These are phyloP conservation scores for Chitala chitala DNA, from an alignment of 2,113 vertebrate genomes.

Conservation along the genomic window DNA sequence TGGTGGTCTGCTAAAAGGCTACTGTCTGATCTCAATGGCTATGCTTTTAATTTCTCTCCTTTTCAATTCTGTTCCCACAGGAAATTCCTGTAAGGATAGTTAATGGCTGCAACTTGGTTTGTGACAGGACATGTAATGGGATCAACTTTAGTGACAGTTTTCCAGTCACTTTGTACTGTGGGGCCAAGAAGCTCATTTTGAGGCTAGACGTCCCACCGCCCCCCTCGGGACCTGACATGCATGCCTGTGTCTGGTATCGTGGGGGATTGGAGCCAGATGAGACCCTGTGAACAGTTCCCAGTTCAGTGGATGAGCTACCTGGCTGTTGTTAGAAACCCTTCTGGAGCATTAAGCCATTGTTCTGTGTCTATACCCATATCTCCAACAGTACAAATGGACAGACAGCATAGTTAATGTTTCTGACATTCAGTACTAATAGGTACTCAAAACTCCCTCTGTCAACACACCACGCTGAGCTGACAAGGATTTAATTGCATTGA, in stretches of 20 bases:
- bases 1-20: not conserved
- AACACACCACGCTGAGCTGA: too few relatives aligned
- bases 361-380: slow-evolving; percentile 5
- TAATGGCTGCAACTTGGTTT: slow-evolving; percentile 28
- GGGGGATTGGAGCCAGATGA: too few relatives aligned
- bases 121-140: slow-evolving; percentile 22
- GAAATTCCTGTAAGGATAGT: slow-evolving; percentile 50
- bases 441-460: too few relatives aligned
- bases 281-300: not conserved
- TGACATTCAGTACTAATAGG: too few relatives aligned
- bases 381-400: too few relatives aligned
- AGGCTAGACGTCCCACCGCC: too few relatives aligned
- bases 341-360: slow-evolving; percentile 1
- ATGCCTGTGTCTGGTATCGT: not conserved
- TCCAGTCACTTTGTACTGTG: too few relatives aligned
- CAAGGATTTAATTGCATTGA: too few relatives aligned
- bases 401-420: too few relatives aligned
- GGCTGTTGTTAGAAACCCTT: not conserved
- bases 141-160: not conserved
- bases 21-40: too few relatives aligned
- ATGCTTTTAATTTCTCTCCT: not conserved
- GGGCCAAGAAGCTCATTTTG: too few relatives aligned
- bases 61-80: slow-evolving; percentile 33
- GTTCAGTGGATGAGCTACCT: not conserved
- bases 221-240: not conserved